phyloP scores from a whole-genome alignment of 2,113 vertebrate genomes.

The Australoheros scitulus region DNA sequence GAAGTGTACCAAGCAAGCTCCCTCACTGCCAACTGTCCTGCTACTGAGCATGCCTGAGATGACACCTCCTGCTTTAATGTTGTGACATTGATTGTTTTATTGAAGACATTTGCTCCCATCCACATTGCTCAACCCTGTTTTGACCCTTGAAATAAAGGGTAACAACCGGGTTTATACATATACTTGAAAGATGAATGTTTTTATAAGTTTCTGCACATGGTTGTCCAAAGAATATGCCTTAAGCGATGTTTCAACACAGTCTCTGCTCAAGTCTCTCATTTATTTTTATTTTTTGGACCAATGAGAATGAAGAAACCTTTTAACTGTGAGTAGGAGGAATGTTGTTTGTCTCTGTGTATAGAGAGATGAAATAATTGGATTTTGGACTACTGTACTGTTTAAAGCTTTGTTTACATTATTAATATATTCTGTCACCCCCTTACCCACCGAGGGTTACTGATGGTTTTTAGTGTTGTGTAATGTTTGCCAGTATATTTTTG shows the following conservation, averaged over 20 bases:
- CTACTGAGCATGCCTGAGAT: constrained; percentile 26
- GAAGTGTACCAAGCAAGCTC: constrained; percentile 12
- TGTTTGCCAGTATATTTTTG: constrained; percentile 70
- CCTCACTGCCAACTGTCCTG: constrained; percentile 42
- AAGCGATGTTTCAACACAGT: constrained; percentile 51
- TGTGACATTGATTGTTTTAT: not conserved
- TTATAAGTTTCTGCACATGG: constrained; percentile 73
- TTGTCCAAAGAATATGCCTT: constrained; percentile 76
- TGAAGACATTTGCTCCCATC: constrained; percentile 3
- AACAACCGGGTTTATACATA: constrained; percentile 37
- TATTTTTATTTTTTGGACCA: constrained; percentile 50
- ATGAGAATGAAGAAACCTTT: constrained; percentile 59
- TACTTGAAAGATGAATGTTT: constrained; percentile 69
- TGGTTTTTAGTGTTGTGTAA: constrained; percentile 62
- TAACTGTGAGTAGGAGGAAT: constrained; percentile 38
- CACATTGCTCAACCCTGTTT: constrained; percentile 3
- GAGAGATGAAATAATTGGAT: constrained; percentile 50
- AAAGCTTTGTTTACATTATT: constrained; percentile 81
- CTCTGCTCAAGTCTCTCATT: constrained; percentile 39
- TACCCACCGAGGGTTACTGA: constrained; percentile 58
- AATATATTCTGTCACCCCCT: constrained; percentile 79
- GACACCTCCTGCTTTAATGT: constrained; percentile 8
- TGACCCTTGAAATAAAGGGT: not conserved
- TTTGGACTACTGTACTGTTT: constrained; percentile 73
- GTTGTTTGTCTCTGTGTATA: constrained; percentile 38